Percentiles rank a stretch among this genome's conserved stretches.
Conservation (phyloP, 2,797 vertebrate genomes). For the Sebastes diploproa region DNA sequence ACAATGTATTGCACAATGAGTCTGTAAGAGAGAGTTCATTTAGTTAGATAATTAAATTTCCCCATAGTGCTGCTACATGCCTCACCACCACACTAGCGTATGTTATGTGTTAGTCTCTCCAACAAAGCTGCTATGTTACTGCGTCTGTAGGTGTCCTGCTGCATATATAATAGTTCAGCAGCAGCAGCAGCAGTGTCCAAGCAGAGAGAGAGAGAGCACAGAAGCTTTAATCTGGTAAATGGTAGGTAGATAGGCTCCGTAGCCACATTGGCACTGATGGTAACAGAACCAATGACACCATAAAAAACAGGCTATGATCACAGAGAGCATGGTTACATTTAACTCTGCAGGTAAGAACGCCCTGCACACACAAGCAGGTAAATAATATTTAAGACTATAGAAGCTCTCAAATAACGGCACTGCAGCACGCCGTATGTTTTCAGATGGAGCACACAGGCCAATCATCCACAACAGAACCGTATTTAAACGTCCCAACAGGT, state of each 20-base stretch:
- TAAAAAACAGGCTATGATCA: constrained; percentile 39
- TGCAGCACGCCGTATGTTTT: constrained; percentile 37
- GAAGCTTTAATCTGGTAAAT: constrained; percentile 44
- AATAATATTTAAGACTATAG: constrained; percentile 44
- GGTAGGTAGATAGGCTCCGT: constrained; percentile 23
- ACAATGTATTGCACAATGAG: not conserved
- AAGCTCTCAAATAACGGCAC: constrained; percentile 35
- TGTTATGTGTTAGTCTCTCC: not conserved
- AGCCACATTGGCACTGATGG: not conserved
- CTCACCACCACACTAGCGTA: not conserved
- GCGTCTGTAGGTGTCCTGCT: not conserved
- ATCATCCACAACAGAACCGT: constrained; percentile 16
- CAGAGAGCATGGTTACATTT: constrained; percentile 30
- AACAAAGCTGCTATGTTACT: not conserved
- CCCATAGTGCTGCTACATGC: not conserved
- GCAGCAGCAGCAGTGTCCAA: not conserved
- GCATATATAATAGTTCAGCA: not conserved
- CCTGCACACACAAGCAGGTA: constrained; percentile 11
- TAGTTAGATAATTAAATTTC: not conserved
- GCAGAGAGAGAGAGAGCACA: not conserved
- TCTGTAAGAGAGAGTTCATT: not conserved
- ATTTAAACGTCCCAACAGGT: constrained; percentile 30
- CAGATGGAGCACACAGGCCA: not conserved
- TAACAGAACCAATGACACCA: constrained; percentile 34
- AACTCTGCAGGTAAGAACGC: constrained; percentile 3